Evolutionary conservation across 2,113 vertebrate genomes (phyloP), one percentile per base, ranked within the genome.

Genomic region (Telmatochromis brichardi): DNA sequence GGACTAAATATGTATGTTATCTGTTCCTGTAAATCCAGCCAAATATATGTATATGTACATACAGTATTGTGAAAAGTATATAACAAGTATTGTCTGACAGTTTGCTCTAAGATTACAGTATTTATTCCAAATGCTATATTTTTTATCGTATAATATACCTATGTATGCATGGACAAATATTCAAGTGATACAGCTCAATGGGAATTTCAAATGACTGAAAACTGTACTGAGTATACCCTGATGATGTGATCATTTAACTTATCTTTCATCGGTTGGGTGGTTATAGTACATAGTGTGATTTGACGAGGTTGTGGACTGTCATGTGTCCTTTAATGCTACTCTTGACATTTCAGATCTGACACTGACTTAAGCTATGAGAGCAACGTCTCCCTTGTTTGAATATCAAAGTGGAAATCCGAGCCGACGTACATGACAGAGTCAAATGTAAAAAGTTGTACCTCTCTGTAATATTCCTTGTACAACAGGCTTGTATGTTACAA

Each of bases 91-190:
- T 92, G 95, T 95, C 94, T 92, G 86, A 95, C 65, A 92, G 93
- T 95, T 95, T 92, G 76, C 87, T 92, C 89, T 88, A 92, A 80
- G 90, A 95, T 86, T 28, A 95, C 94, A 93, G 91, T 96, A 96
- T 96, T 95, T 96, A 96, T 96, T 96, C 93, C 40, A 95, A 95
- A 96, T 92, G 84, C 88, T 96, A 94, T 96, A 96, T 96, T 96
- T 96, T 96, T 95, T 94, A 95, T 85, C 92, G 90, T 95, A 95
- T 90, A 93, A 26, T 93, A 94, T 92, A 94, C 86, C 84, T 91
- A 94, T 91, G 88, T 96, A 96, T 96, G 95, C 95, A 96, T 96
- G 96, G 93, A 93, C 84, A 89, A 92, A 87, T 93, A 94, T 89
- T 91, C 68, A 86, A 84, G 89, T 90, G 65, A 86, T 92, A 82